Conservation (phyloP, 1,140 invertebrate genomes). For the Acromyrmex echinatior region DNA sequence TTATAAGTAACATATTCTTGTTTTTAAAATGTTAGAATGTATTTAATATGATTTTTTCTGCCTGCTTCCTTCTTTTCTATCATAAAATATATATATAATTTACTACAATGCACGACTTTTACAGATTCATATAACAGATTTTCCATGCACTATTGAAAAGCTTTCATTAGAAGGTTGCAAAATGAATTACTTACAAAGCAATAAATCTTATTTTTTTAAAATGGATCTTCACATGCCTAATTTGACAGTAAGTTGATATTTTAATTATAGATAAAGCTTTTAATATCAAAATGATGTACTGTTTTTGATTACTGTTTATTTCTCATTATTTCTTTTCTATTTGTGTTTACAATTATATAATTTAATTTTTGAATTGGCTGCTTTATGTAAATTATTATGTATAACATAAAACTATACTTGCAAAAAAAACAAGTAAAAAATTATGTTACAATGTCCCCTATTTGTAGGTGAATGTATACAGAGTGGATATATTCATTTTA, state of each 20-base stretch:
- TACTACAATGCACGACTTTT: neutral
- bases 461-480: too few species aligned
- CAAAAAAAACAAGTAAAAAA: too few species aligned
- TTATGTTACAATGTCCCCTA: too few species aligned
- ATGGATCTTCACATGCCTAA: slow-evolving; percentile 87
- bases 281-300: neutral
- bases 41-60: neutral
- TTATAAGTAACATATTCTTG: neutral
- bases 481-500: too few species aligned
- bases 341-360: slow-evolving; percentile 13
- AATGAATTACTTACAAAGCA: slow-evolving; percentile 84
- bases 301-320: neutral
- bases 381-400: slow-evolving; percentile 9
- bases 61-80: neutral
- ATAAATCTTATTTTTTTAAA: slow-evolving; percentile 88
- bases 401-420: neutral
- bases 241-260: slow-evolving; percentile 86
- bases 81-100: slow-evolving; percentile 2
- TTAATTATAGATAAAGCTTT: neutral
- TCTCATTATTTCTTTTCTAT: slow-evolving; percentile 10
- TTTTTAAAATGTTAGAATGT: slow-evolving; percentile 11
- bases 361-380: slow-evolving; percentile 28
- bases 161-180: slow-evolving; percentile 88
- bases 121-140: slow-evolving; percentile 87
- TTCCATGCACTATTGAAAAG: slow-evolving; percentile 87